Evolutionary conservation across 2,888 invertebrate species (phyloP), one percentile per base, ranked within the genome.

Genomic region (Thalpophila matura): DNA sequence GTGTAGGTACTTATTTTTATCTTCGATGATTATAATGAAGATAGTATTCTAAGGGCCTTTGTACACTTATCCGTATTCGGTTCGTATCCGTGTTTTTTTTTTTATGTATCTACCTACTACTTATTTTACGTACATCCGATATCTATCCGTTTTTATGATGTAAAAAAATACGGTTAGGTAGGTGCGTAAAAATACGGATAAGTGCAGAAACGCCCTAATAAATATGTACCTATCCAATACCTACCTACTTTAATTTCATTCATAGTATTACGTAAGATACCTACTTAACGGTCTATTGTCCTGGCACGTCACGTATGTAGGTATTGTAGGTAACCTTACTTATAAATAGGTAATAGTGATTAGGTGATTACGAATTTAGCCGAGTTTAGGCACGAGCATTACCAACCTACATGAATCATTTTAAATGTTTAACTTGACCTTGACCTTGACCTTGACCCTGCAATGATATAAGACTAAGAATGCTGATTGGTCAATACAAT

Each of bases 381-480:
- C 24, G 29, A 35, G 27, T 35, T 26, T 18, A 14, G 20, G 20
- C 14, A 14, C 9, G 29, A 9, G 18, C 37, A 26, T 73, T 37
- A 37, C 22, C 29, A 33, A n/a, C 12, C 45, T 42, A 45, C 33
- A 55, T 47, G 29, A 53, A 55, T 65, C 31, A 50, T 67, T 60
- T 51, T 58, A 53, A 59, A 57, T 58, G 50, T 70, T 37, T 47
- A 53, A 27, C 9, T 55, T 83, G 82, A 81, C 84, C 82, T 85
- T 85, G 81, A 83, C 83, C 82, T 84, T 85, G 85, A 83, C 81
- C 84, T 80, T 83, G 83, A 83, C 82, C 84, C 60, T 46, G 57
- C 53, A 40, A 69, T n/a, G n/a, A 70, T 45, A 55, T 74, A 60
- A 29, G 35, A 53, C 47, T 66, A 68, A 70, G 55, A 55, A 71